Evolutionary conservation across 2,888 invertebrate genomes (phyloP).

Genomic region (Lamproptera curius): DNA sequence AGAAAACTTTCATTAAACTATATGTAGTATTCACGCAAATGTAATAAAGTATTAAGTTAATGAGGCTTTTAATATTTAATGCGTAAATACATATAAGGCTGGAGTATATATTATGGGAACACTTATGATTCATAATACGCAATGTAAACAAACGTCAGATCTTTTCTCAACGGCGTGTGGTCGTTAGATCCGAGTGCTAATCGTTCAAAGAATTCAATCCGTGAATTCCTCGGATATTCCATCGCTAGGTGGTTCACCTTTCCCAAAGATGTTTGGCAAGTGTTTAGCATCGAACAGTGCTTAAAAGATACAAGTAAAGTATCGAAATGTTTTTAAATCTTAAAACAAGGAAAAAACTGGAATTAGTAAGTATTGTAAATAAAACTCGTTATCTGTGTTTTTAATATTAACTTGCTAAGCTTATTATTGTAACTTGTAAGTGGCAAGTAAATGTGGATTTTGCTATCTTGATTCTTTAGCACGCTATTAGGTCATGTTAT

Average conservation of each 20-base stretch:
- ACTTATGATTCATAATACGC: slow-evolving; percentile 59
- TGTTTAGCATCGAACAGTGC: neutral
- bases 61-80: slow-evolving; percentile 18
- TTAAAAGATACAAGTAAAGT: neutral
- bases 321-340: neutral
- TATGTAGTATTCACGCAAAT: no score
- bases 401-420: no score
- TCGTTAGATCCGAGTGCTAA: slow-evolving; percentile 53
- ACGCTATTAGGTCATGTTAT: no score
- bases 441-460: no score
- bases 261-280: neutral
- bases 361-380: no score
- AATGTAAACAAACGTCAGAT: slow-evolving; percentile 61
- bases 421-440: no score
- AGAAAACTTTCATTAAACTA: no score
- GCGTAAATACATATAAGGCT: slow-evolving; percentile 42
- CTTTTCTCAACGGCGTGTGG: slow-evolving; percentile 27
- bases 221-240: slow-evolving; percentile 1
- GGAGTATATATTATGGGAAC: slow-evolving; percentile 51
- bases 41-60: no score
- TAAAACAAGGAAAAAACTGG: no score
- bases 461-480: no score
- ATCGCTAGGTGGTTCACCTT: slow-evolving; percentile 17
- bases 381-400: no score
- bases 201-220: slow-evolving; percentile 12